Base-by-base conservation (phyloP, 2,888 invertebrate genomes). In the Sepiola atlantica region DNA sequence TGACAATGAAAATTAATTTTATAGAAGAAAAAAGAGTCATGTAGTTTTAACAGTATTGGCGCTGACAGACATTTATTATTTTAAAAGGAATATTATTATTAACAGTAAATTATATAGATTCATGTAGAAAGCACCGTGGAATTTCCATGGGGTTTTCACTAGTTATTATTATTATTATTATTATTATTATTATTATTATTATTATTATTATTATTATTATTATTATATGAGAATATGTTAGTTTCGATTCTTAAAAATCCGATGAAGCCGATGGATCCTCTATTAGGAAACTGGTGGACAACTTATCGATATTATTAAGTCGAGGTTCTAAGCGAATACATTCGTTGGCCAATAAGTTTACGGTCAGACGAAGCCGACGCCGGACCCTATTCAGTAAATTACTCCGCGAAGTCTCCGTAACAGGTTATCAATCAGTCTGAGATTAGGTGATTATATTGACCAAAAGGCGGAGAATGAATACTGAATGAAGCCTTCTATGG, bases 281-380 rank as follows among this genome's bases (percentile, higher is more conserved):
- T 77, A 77, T 77, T 32, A n/a, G 12, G 14, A n/a, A 3, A 77
- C n/a, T 16, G 16, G n/a, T 77, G 14, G n/a, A 77, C 4, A 77
- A 77, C 32, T 77, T n/a, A 77, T 32, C 77, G 77, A 77, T 77
- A 77, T 77, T 77, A 77, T 77, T 77, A 77, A 77, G 77, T 77
- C 12, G 77, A 77, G n/a, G n/a, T 77, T 77, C 12, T 77, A 77
- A n/a, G 77, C n/a, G 3, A 2, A 32, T 16, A 32, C 4, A n/a
- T 16, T 14, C 0, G 32, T 12, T 18, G 77, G n/a, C 77, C 77
- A 77, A 45, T 77, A n/a, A 77, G 77, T 77, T 77, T n/a, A 77
- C 77, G 77, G 77, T 32, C 77, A 77, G 77, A 14, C n/a, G 77
- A 14, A 10, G 77, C n/a, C 77, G 77, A 32, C 77, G 77, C n/a